Base-by-base conservation (phyloP, 2,797 vertebrate genomes). In the Scomberomorus guttatus region DNA sequence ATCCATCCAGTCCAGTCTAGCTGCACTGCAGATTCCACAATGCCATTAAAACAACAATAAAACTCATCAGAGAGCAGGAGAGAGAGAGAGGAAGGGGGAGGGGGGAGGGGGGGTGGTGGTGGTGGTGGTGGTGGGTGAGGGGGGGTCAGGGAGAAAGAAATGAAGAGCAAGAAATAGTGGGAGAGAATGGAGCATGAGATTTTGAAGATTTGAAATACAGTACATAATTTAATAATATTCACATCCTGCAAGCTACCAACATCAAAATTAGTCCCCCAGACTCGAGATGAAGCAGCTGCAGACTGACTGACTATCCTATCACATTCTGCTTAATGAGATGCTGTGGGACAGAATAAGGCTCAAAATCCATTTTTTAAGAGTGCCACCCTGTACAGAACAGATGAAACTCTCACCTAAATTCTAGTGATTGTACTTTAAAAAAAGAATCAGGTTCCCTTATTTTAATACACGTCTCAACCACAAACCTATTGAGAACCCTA, bases 1-100 rank as follows among this genome's bases (percentile, higher is more conserved):
- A 88, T 87, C 83, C 85, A 84, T 82, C 81, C 62, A 76, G 60
- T 72, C 80, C 44, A 57, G 70, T 68, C 71, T 32, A 74, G 72
- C 72, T 83, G 77, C 63, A 66, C 65, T 79, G 75, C 69, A 81
- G 72, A 80, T 75, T 79, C 73, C 74, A 80, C 74, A 72, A 62
- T 65, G 65, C 72, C 84, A 87, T 84, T 88, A 88, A 83, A 84
- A 75, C 77, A 84, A 85, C 79, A 88, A 82, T 82, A 77, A 75
- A 81, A 79, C 48, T 70, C 74, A 77, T 85, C 76, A 87, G 37
- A 69, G 77, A 67, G 72, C 14, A 29, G 39, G 52, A 29, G 42
- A 24, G 61, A 27, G 42, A 50, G 10, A 5, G 51, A 32, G 2
- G 6, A 6, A 48, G 5, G 18, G 12, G 22, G n/a, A 24, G 44